These are phyloP conservation scores for Ammodytes marinus DNA, from an alignment of 2,113 vertebrate genomes.

Conservation along the genomic window DNA sequence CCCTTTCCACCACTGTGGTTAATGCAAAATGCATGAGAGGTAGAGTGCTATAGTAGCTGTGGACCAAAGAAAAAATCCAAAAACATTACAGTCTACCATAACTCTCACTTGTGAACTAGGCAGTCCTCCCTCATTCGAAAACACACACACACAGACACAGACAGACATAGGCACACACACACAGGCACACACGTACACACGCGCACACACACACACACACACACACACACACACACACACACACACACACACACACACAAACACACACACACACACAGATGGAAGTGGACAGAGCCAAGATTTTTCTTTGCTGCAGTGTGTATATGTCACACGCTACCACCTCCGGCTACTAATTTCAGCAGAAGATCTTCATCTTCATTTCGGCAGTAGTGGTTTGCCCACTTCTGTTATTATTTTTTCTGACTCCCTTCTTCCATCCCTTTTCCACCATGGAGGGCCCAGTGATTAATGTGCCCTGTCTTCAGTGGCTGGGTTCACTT, in stretches of 20 bases:
- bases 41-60: conserved; percentile 22
- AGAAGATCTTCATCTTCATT: conserved; percentile 20
- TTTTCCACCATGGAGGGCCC: neutral
- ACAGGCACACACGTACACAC: no score
- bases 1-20: conserved; percentile 5
- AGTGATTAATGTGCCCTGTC: conserved; percentile 58
- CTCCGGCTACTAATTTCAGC: neutral
- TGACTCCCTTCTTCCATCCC: neutral
- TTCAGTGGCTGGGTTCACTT: conserved; percentile 36
- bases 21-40: conserved; percentile 68
- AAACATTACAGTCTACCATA: conserved; percentile 44
- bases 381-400: conserved; percentile 3
- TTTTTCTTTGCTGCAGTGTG: conserved; percentile 18
- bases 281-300: conserved; percentile 21
- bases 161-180: conserved; percentile 11
- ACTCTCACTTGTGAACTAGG: conserved; percentile 33
- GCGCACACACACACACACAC: no score
- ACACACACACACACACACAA: no score
- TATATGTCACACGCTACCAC: conserved; percentile 21
- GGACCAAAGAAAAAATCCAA: neutral
- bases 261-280: conserved; percentile 41
- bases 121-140: conserved; percentile 22
- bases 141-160: conserved; percentile 43
- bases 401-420: neutral
- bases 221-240: no score